These are phyloP conservation scores for Platycheirus albimanus DNA, from an alignment of 2,888 invertebrate genomes.

Conservation along the genomic window DNA sequence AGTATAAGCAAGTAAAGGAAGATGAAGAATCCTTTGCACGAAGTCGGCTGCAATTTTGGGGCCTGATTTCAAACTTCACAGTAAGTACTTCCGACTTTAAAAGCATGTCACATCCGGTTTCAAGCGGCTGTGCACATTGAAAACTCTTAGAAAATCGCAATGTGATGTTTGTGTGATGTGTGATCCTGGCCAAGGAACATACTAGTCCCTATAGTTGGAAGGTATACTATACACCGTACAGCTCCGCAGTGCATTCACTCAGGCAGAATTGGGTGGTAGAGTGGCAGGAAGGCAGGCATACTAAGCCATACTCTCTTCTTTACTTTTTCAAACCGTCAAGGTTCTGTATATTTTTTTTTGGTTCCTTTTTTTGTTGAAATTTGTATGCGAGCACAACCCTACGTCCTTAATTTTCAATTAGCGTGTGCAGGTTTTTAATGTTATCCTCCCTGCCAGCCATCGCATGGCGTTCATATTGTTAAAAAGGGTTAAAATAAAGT, in stretches of 20 bases:
- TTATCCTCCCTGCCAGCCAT: neutral
- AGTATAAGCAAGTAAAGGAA: slow-evolving; percentile 9
- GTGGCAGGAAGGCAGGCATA: slow-evolving; percentile 37
- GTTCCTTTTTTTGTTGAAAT: slow-evolving; percentile 21
- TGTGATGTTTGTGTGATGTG: slow-evolving; percentile 49
- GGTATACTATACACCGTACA: neutral
- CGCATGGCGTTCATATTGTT: no score
- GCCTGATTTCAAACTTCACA: slow-evolving; percentile 79
- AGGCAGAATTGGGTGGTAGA: slow-evolving; percentile 17
- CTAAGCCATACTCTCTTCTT: slow-evolving; percentile 51
- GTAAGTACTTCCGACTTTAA: slow-evolving; percentile 83
- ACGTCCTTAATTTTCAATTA: slow-evolving; percentile 62
- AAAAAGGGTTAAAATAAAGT: slow-evolving; percentile 22
- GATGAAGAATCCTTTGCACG: slow-evolving; percentile 47
- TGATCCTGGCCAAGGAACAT: slow-evolving; percentile 31
- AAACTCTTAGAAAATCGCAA: slow-evolving; percentile 62
- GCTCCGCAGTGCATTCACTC: slow-evolving; percentile 1
- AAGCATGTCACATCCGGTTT: slow-evolving; percentile 82
- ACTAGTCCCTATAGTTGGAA: no score
- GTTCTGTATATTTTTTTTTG: neutral
- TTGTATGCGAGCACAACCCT: slow-evolving; percentile 30
- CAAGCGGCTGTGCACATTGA: slow-evolving; percentile 68
- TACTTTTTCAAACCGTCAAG: slow-evolving; percentile 3
- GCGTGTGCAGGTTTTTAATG: slow-evolving; percentile 49
- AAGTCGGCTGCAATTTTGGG: slow-evolving; percentile 44